A percentile compares a stretch with the other conserved stretches of the same genome.
These are phyloP conservation scores for Chaitophorus viminalis DNA, from an alignment of 2,888 invertebrate genomes.

Conservation along the genomic window DNA sequence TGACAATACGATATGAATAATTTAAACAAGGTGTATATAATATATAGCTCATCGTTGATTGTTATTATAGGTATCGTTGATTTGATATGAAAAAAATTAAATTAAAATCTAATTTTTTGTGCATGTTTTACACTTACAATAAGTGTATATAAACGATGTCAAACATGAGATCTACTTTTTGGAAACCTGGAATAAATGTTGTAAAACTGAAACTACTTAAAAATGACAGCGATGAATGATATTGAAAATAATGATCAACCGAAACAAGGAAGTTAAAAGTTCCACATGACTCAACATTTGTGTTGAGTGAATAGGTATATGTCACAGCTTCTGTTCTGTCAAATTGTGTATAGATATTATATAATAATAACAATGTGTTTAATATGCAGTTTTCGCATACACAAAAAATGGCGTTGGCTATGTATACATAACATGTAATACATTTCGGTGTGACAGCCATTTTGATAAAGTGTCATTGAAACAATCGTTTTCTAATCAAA, in stretches of 20 bases:
- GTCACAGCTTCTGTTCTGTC: not conserved
- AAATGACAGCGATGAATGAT: not conserved
- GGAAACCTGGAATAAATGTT: no score
- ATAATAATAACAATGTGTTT: not conserved
- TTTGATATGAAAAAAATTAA: no score
- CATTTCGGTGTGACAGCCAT: not conserved
- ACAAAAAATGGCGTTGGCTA: not conserved
- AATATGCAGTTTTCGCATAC: not conserved
- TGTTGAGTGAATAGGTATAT: not conserved
- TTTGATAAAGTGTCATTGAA: not conserved
- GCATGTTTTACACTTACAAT: no score
- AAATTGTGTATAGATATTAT: not conserved
- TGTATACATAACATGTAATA: not conserved
- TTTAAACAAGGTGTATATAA: no score
- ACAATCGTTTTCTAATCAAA: conserved; percentile 38
- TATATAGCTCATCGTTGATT: no score
- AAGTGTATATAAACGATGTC: no score
- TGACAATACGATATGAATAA: not conserved
- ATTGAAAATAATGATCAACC: not conserved
- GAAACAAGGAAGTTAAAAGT: no score
- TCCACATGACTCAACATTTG: no score
- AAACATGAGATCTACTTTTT: no score
- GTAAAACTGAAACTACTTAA: no score
- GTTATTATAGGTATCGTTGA: no score
- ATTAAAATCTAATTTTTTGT: no score